Evolutionary conservation across 64 coral and sea anemone species (phyloP), one percentile per base, ranked within the genome.

Genomic region (Porites australiensis): DNA sequence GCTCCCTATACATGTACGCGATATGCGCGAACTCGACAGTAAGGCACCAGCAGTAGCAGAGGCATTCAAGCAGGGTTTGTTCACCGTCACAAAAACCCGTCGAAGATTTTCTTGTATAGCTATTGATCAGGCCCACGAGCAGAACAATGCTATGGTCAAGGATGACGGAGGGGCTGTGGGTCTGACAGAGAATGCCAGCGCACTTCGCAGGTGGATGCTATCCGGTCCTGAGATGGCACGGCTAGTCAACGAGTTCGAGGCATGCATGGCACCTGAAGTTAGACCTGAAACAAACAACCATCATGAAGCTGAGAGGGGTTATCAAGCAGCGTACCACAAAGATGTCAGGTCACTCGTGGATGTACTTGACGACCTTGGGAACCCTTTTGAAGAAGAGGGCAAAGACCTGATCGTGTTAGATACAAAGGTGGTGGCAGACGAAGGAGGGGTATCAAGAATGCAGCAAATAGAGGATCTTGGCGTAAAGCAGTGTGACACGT

Each of bases 381-480:
- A 89, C 49, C 87, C 87, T 60, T 89, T 89, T 72, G 44, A n/a
- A 51, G 76, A 90, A 72, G 50, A 81, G 51, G 50, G 74, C 58
- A 27, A 51, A 20, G 64, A 90, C 21, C 62, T 90, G 14, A 81
- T 90, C 20, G 88, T 77, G 3, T 9, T 90, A 15, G 15, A 81
- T 52, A 90, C 61, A 12, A 90, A 55, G 72, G 88, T 81, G 71
- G 64, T 90, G n/a, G 62, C 77, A 19, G 74, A 78, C 57, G 46
- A 51, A 11, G 23, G 75, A 9, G 60, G 79, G 2, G 63, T 90
- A 18, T 37, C 43, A 4, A 70, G 76, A 5, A 75, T 89, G 10
- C 63, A 70, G 49, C 70, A 79, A 70, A 19, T 70, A 10, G 12
- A 19, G 9, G 19, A 43, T 9, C 79, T 89, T 8, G 61, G 88